phyloP scores from a whole-genome alignment of 2,113 vertebrate species.

The Bothrops jararaca region DNA sequence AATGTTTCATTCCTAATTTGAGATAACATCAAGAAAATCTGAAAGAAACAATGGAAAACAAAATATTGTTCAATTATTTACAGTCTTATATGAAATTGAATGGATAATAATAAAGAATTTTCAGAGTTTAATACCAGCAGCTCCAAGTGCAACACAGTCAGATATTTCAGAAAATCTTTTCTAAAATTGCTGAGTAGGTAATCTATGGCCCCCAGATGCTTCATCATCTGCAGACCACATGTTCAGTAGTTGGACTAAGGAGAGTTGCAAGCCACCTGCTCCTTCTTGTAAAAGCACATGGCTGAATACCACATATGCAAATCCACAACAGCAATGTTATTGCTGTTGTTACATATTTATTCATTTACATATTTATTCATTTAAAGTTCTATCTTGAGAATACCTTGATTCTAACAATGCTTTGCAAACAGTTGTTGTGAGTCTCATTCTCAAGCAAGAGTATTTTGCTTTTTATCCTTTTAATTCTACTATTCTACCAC shows the following conservation, averaged over 20 bases:
- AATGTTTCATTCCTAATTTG: background rate
- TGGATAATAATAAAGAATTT: background rate
- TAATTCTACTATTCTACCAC: constrained; percentile 35
- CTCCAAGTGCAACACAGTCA: background rate
- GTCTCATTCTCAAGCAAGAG: constrained; percentile 55
- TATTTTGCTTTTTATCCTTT: constrained; percentile 46
- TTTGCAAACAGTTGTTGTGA: constrained; percentile 50
- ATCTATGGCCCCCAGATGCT: background rate
- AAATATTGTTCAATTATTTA: background rate
- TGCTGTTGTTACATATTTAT: constrained; percentile 13
- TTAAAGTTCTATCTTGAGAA: background rate
- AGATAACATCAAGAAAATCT: background rate
- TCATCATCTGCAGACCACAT: background rate
- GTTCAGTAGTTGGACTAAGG: background rate
- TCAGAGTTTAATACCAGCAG: background rate
- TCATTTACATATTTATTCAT: constrained; percentile 19
- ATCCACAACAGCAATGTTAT: background rate
- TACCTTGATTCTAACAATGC: constrained; percentile 39
- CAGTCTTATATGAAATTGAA: background rate
- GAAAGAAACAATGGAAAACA: background rate
- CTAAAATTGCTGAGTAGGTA: background rate
- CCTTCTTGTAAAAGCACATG: background rate
- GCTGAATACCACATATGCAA: background rate
- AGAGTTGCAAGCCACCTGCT: background rate
- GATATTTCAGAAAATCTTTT: background rate